Evolutionary conservation across 37 sponge, comb jelly and placozoan genomes (phyloP), one percentile per base, ranked within the genome.

Genomic region (Halichondria panicea): DNA sequence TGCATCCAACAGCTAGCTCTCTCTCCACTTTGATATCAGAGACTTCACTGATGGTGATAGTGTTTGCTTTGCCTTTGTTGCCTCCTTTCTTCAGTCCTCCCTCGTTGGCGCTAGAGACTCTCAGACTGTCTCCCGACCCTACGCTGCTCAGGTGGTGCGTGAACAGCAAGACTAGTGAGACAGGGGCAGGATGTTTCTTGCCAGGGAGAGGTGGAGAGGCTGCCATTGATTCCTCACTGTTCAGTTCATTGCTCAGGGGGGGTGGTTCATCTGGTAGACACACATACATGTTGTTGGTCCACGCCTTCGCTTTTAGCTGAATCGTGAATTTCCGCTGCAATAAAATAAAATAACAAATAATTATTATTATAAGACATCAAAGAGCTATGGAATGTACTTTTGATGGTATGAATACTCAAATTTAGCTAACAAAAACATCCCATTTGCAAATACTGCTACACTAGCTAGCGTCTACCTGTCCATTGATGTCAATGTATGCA

Each of bases 1-100:
- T 81, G 42, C 88, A 81, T 11, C 81, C 76, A 1, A 81, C 56
- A 22, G 63, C 68, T 9, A 86, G 56, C 34, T 67, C 66, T 15
- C 53, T 67, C 30, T 43, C 58, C 30, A 68, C 39, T n/a, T n/a
- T n/a, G n/a, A 38, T n/a, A 37, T 25, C 12, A n/a, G n/a, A n/a
- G n/a, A n/a, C n/a, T n/a, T n/a, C n/a, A n/a, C n/a, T n/a, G n/a
- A n/a, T 9, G 27, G 27, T 13, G 28, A 28, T 61, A 61, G 63
- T 28, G 22, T 28, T 25, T n/a, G n/a, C n/a, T n/a, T n/a, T n/a
- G n/a, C 13, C 44, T 70, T 4, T 70, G 39, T 54, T 18, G 50
- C 50, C 50, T 18, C 50, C 13, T 9, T 13, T 48, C 13, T 48
- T 9, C 50, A 18, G 13, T 48, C 15, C 13, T 15, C 15, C 13